These are phyloP conservation scores for Heterocephalus glaber DNA, from an alignment of 2,113 vertebrate species.

Conservation along the genomic window DNA sequence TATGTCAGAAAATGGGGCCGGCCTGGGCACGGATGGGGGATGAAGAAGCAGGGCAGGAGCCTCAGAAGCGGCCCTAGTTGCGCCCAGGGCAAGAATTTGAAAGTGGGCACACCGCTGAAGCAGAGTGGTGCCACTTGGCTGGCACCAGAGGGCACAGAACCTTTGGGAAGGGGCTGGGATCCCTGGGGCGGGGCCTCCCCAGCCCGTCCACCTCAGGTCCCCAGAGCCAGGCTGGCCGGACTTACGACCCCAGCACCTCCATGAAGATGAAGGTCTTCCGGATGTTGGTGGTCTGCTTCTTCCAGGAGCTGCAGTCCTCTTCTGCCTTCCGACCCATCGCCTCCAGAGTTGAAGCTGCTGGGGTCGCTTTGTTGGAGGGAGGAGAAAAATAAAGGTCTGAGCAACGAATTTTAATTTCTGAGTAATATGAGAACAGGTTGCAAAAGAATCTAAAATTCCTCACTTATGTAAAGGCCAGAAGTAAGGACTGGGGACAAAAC, in stretches of 20 bases:
- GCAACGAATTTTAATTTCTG: not conserved
- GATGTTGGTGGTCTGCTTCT: constrained; percentile 94
- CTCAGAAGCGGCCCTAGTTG: not conserved
- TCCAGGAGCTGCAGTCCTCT: constrained; percentile 89
- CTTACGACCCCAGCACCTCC: constrained; percentile 95
- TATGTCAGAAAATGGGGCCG: not conserved
- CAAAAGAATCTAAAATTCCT: not conserved
- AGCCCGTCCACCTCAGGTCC: too few relatives aligned
- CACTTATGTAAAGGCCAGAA: not conserved
- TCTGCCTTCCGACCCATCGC: constrained; percentile 92
- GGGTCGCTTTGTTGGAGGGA: constrained; percentile 80
- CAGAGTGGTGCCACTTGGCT: fast-evolving
- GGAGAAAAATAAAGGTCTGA: not conserved
- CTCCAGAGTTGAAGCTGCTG: constrained; percentile 85
- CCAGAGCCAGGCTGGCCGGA: constrained; percentile 55
- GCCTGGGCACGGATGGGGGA: not conserved
- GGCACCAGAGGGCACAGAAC: not conserved
- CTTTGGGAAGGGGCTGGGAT: not conserved
- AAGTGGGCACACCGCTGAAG: not conserved
- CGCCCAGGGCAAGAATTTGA: not conserved
- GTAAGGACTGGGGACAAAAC: not conserved
- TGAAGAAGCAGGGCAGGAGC: not conserved
- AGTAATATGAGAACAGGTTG: not conserved
- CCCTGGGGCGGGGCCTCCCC: not conserved
- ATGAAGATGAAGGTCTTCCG: constrained; percentile 94